A percentile compares a stretch with the other conserved stretches of the same genome.
phyloP scores from a whole-genome alignment of 2,113 vertebrate species.

The Meles meles region DNA sequence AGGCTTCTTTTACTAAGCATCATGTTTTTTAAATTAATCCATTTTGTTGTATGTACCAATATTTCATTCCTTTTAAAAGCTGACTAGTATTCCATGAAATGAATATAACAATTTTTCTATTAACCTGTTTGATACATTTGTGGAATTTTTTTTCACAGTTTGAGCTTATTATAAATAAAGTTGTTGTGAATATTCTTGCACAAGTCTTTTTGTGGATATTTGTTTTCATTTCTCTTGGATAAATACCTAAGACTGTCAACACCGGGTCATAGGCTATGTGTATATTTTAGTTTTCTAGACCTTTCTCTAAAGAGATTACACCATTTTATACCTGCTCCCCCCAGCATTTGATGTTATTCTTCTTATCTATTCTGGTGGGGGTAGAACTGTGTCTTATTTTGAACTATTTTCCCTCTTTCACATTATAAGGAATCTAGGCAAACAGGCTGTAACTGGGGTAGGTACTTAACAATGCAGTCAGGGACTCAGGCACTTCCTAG shows the following conservation, averaged over 20 bases:
- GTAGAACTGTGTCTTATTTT: background rate
- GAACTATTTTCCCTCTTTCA: background rate
- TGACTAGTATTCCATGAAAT: background rate
- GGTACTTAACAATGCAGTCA: background rate
- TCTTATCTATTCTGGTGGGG: background rate
- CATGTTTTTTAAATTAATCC: background rate
- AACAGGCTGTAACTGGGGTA: background rate
- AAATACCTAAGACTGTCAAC: background rate
- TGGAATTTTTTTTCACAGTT: background rate
- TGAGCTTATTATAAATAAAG: background rate
- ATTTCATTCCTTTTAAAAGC: background rate
- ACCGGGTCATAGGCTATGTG: background rate
- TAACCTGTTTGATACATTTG: background rate
- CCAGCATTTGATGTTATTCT: background rate
- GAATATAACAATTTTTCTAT: background rate
- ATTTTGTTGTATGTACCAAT: background rate
- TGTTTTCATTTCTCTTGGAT: background rate
- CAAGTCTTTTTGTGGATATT: background rate
- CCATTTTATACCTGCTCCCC: background rate
- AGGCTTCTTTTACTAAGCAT: background rate
- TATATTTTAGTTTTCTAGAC: conserved; percentile 3
- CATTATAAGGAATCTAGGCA: background rate
- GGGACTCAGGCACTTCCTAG: background rate
- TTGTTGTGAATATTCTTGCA: background rate
- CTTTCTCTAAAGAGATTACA: background rate